Percentiles rank a stretch among this genome's conserved stretches.
phyloP scores from a whole-genome alignment of 2,113 vertebrate genomes.

The Dipodomys merriami region DNA sequence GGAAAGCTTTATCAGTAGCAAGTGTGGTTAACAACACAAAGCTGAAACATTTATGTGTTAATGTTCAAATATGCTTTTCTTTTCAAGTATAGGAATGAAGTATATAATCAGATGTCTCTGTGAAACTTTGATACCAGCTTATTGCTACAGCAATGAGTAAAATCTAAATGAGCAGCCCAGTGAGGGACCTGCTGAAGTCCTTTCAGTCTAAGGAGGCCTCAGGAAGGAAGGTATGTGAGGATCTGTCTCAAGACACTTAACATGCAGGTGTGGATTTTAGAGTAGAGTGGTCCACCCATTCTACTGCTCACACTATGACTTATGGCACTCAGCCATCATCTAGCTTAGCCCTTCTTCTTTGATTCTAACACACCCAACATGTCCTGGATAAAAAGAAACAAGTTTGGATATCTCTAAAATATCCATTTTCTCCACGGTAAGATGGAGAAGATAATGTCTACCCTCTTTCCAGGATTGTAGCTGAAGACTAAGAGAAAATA shows the following conservation, averaged over 20 bases:
- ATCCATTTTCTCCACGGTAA: neutral
- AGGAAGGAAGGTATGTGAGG: neutral
- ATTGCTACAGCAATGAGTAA: slow-evolving; percentile 22
- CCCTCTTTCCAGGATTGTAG: neutral
- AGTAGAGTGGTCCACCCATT: too few species aligned
- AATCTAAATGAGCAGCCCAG: neutral
- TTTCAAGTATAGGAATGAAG: slow-evolving; percentile 46
- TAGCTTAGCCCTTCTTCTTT: neutral
- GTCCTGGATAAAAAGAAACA: neutral
- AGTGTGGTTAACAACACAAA: slow-evolving; percentile 46
- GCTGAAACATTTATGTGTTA: slow-evolving; percentile 59
- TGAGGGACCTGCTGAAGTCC: neutral
- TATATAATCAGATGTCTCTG: slow-evolving; percentile 48
- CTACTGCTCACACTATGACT: too few species aligned
- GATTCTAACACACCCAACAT: neutral
- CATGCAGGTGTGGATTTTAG: too few species aligned
- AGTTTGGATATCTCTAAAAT: neutral
- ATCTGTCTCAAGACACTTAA: neutral
- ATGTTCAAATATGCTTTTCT: slow-evolving; percentile 56
- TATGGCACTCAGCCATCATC: neutral
- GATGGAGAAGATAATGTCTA: neutral
- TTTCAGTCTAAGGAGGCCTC: neutral
- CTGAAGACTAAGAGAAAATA: slow-evolving; percentile 24
- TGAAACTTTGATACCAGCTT: slow-evolving; percentile 55
- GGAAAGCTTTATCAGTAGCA: slow-evolving; percentile 49